Percentiles rank a stretch among this genome's conserved stretches.
phyloP scores from a whole-genome alignment of 2,113 vertebrate genomes.

The Urocolius indicus region DNA sequence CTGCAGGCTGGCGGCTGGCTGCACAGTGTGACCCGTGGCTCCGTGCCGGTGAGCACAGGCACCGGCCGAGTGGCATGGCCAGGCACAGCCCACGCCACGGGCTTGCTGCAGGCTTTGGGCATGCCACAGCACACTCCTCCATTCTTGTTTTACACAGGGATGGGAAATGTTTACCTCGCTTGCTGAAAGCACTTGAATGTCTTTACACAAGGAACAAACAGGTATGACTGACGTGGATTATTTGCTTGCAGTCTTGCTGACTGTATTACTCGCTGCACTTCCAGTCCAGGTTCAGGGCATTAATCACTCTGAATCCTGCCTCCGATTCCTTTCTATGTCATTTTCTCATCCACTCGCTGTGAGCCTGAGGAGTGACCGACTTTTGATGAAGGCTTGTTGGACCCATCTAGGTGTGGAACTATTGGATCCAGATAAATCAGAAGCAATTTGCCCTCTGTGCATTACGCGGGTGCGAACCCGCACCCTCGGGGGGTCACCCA shows the following conservation, averaged over 20 bases:
- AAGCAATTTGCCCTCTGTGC: neutral
- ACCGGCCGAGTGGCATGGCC: fast-evolving
- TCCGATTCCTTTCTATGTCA: neutral
- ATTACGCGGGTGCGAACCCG: too few relatives aligned
- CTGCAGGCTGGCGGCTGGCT: too few relatives aligned
- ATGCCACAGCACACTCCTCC: neutral
- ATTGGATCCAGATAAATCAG: neutral
- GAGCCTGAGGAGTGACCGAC: neutral
- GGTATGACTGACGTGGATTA: neutral
- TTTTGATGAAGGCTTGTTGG: neutral
- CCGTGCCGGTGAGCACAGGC: fast-evolving
- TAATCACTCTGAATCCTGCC: neutral
- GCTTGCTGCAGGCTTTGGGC: neutral
- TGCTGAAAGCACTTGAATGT: conserved; percentile 34
- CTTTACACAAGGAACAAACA: neutral
- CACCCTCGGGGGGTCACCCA: too few relatives aligned
- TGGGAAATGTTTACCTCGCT: conserved; percentile 28
- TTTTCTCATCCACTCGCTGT: neutral
- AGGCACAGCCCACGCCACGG: fast-evolving
- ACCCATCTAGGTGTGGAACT: neutral
- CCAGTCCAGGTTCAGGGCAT: neutral
- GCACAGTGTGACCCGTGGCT: fast-evolving
- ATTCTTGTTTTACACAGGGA: fast-evolving
- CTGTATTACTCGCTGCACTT: neutral
- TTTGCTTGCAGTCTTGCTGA: conserved; percentile 27